Conservation (phyloP, 2,888 invertebrate genomes). For the Habrosyne pyritoides region DNA sequence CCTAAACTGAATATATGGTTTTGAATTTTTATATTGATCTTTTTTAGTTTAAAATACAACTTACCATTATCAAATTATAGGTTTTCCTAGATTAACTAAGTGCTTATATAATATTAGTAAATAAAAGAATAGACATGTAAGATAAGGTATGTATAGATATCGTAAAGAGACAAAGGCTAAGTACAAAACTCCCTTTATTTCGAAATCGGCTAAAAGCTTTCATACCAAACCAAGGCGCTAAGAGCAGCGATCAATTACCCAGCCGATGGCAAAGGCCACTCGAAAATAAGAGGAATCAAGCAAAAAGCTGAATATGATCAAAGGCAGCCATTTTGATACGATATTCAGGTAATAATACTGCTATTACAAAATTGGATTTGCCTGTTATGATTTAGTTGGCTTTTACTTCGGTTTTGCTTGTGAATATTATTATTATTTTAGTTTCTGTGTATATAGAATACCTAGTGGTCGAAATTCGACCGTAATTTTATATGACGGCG, state of each 20-base stretch:
- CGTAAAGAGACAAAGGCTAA: not conserved
- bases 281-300: not conserved
- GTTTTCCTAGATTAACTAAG: no score
- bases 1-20: no score
- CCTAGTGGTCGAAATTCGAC: no score
- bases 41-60: no score
- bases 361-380: conserved; percentile 64
- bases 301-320: conserved; percentile 23
- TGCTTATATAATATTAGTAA: no score
- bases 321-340: conserved; percentile 44
- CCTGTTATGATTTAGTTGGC: conserved; percentile 28
- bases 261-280: not conserved
- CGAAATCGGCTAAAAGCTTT: not conserved
- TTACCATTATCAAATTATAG: no score
- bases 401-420: conserved; percentile 15
- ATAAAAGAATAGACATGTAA: no score
- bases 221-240: not conserved
- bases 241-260: conserved; percentile 8
- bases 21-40: no score
- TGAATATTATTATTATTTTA: not conserved
- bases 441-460: no score
- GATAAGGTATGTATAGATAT: not conserved
- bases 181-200: not conserved
- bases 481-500: no score
- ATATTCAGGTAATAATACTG: conserved; percentile 41